Base-by-base conservation (phyloP, 2,113 vertebrate genomes). In the Microcebus griseorufus region DNA sequence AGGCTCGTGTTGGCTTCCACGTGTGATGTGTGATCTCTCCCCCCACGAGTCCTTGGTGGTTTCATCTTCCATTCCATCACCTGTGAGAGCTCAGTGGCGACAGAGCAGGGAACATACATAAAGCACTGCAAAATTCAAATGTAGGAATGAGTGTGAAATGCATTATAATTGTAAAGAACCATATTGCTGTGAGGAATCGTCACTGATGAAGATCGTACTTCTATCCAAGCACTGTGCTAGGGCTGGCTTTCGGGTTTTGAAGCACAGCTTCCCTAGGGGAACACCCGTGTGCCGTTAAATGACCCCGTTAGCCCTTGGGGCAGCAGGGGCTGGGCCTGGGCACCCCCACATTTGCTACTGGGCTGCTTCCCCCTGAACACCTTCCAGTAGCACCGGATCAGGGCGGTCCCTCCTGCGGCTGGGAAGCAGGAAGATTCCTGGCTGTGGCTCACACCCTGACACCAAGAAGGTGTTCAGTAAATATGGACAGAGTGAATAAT, bases 201-300 rank as follows among this genome's bases (percentile, higher is more conserved):
- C 32, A 2, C 9, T 45, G n/a, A 2, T 2, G 1, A 69, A 16
- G 11, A 1, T 1, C 0, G 13, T 14, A 10, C 5, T 10, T 85
- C 62, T 7, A 14, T 60, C 70, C 6, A 45, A 29, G 29, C 16
- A 0, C 23, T 48, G 48, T 39, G 83, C 75, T 23, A 17, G 55
- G 58, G 23, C 73, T 64, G 17, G 53, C n/a, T 23, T 25, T 2
- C 17, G 48, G 27, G 81, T 6, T 17, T 25, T 18, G 42, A 27
- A 78, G 76, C 20, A 45, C 60, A 51, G 3, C 18, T 64, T 58
- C 80, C 29, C n/a, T 18, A 29, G 27, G 6, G 27, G 16, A 22
- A 29, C 12, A 37, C 6, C 7, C 4, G 0, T 0, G 1, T 3
- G 34, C 69, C 9, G 0, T 27, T 4, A n/a, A 12, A 58, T 4